phyloP scores from a whole-genome alignment of 2,113 vertebrate genomes.

The Rostratula benghalensis region DNA sequence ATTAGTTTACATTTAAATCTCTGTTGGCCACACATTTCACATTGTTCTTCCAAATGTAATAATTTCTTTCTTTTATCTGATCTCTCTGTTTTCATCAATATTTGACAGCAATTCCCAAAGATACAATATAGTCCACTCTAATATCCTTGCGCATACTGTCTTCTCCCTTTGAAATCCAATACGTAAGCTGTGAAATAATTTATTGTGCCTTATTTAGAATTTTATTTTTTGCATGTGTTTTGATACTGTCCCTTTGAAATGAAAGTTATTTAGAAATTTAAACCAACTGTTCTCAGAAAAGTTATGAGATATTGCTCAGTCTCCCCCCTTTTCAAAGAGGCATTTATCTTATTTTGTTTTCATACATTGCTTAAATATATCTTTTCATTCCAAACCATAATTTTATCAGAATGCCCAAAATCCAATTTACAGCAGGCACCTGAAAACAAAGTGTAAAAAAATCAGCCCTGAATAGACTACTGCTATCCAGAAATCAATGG shows the following conservation, averaged over 20 bases:
- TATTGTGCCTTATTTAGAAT: conserved; percentile 81
- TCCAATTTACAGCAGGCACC: not conserved
- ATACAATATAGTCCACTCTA: conserved; percentile 78
- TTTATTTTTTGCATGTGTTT: conserved; percentile 81
- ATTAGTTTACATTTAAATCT: conserved; percentile 79
- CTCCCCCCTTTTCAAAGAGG: conserved; percentile 22
- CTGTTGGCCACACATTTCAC: conserved; percentile 74
- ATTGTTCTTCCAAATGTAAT: conserved; percentile 82
- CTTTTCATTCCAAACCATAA: not conserved
- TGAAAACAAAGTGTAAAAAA: not conserved
- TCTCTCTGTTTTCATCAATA: conserved; percentile 82
- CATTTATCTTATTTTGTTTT: not conserved
- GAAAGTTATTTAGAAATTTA: conserved; percentile 77
- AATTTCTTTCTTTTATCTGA: conserved; percentile 82
- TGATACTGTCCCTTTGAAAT: conserved; percentile 77
- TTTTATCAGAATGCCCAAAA: not conserved
- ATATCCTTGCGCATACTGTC: conserved; percentile 76
- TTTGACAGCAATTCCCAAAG: conserved; percentile 85
- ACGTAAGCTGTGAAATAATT: conserved; percentile 82
- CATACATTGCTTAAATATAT: not conserved
- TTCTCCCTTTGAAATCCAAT: conserved; percentile 83
- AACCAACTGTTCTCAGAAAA: conserved; percentile 77
- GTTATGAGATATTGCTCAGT: conserved; percentile 67
- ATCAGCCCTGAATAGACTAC: not conserved
- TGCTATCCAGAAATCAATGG: not conserved